A percentile compares a stretch with the other conserved stretches of the same genome.
These are phyloP conservation scores for Trematomus bernacchii DNA, from an alignment of 2,797 vertebrate species.

Conservation along the genomic window DNA sequence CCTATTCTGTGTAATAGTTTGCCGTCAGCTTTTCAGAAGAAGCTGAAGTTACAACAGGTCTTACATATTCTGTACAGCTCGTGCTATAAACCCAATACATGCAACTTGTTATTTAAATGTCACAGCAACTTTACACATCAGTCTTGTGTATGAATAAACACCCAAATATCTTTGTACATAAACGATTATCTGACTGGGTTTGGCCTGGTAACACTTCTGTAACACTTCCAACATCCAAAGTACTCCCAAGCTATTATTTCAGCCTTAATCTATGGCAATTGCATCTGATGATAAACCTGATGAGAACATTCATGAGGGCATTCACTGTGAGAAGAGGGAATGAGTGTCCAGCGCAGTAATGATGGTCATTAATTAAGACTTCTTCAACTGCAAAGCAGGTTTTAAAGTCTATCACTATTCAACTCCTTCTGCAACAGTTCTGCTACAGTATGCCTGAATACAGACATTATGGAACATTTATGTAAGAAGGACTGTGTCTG, in stretches of 20 bases:
- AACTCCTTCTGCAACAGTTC: not conserved
- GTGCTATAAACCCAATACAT: not conserved
- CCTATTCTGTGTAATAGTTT: not conserved
- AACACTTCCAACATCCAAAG: not conserved
- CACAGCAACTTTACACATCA: not conserved
- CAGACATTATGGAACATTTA: not conserved
- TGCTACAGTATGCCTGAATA: not conserved
- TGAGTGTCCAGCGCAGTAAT: not conserved
- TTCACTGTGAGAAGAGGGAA: constrained; percentile 5
- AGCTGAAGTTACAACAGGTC: not conserved
- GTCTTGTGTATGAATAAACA: not conserved
- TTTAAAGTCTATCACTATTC: not conserved
- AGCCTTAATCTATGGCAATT: not conserved
- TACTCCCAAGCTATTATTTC: not conserved
- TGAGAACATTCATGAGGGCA: not conserved
- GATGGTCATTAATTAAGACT: constrained; percentile 8
- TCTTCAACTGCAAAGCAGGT: not conserved
- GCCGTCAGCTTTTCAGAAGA: not conserved
- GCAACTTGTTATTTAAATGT: not conserved
- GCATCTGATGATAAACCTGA: not conserved
- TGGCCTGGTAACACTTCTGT: not conserved
- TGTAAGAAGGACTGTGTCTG: not conserved
- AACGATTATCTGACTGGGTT: not conserved
- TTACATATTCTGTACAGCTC: not conserved
- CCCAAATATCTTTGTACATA: not conserved